A percentile compares a stretch with the other conserved stretches of the same genome.
phyloP scores from a whole-genome alignment of 2,888 invertebrate species.

The Boloria selene region DNA sequence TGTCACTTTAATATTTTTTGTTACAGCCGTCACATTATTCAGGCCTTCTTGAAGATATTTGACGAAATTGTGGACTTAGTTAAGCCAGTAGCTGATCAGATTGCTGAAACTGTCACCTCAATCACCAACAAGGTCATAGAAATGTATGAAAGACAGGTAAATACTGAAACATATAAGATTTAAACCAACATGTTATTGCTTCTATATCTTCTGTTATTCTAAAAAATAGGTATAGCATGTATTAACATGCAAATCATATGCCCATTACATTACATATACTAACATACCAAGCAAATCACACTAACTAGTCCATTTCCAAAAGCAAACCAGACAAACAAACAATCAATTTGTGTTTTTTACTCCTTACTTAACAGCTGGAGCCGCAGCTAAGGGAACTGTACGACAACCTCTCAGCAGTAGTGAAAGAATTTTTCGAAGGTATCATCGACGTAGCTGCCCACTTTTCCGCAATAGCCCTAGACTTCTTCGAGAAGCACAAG shows the following conservation, averaged over 20 bases:
- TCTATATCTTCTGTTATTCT: no score
- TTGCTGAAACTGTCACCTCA: constrained; percentile 48
- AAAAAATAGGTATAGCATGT: no score
- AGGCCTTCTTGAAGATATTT: constrained; percentile 60
- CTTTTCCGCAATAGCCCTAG: constrained; percentile 76
- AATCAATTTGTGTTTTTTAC: background rate
- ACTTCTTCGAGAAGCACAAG: constrained; percentile 85
- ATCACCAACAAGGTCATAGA: constrained; percentile 56
- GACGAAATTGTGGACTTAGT: constrained; percentile 56
- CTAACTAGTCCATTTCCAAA: no score
- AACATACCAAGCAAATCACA: no score
- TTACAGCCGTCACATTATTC: constrained; percentile 57
- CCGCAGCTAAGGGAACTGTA: constrained; percentile 65
- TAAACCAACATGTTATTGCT: no score
- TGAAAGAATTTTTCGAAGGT: constrained; percentile 67
- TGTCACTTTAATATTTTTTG: constrained; percentile 13
- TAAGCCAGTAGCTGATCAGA: constrained; percentile 60
- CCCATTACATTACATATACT: no score
- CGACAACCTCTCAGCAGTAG: constrained; percentile 57
- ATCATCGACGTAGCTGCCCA: constrained; percentile 74
- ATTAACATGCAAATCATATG: no score
- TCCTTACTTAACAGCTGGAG: constrained; percentile 53
- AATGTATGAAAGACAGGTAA: constrained; percentile 64
- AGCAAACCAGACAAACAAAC: no score
- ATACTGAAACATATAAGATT: no score